Conservation (phyloP, 1,140 invertebrate genomes). For the Metopolophium dirhodum region DNA sequence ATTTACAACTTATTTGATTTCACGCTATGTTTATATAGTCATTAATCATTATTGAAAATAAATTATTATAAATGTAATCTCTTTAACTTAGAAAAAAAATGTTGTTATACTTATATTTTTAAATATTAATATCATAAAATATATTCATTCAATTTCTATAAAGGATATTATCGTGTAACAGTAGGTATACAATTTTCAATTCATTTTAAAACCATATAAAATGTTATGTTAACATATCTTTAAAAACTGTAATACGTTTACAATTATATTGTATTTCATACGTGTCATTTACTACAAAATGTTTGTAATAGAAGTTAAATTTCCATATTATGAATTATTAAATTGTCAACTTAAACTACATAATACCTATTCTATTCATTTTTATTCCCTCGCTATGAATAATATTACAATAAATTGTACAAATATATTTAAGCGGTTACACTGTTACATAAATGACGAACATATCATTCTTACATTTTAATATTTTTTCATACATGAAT, state of each 20-base stretch:
- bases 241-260: neutral
- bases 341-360: slow-evolving; percentile 11
- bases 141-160: neutral
- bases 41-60: neutral
- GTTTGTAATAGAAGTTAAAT: neutral
- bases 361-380: neutral
- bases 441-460: neutral
- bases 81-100: neutral
- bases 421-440: neutral
- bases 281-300: neutral
- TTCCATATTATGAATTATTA: neutral
- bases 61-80: neutral
- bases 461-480: neutral
- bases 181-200: neutral
- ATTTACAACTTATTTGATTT: neutral
- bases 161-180: neutral
- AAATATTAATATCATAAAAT: neutral
- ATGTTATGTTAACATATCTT: neutral
- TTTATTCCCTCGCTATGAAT: slow-evolving; percentile 5
- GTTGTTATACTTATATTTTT: neutral
- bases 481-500: neutral
- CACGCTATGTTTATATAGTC: neutral
- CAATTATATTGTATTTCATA: neutral
- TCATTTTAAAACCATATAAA: neutral
- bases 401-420: slow-evolving; percentile 29